Conservation (phyloP, 2,113 vertebrate species). For the Hemibagrus wyckioides region DNA sequence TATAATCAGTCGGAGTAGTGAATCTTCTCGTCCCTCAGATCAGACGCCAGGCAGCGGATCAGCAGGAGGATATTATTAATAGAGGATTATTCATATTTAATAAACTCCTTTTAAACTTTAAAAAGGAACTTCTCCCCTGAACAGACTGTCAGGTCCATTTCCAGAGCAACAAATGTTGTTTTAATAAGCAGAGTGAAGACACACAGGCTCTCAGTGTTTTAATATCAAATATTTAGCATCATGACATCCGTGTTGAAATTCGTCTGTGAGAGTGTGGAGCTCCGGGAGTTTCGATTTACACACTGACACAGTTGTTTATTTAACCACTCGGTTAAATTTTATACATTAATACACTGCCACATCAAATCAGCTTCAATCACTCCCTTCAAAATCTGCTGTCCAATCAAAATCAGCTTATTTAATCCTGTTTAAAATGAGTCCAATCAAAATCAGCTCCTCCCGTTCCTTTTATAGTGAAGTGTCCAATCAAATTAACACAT, state of each 20-base stretch:
- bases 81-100: slow-evolving; percentile 28
- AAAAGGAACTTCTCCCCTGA: slow-evolving; percentile 5
- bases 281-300: background rate
- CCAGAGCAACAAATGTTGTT: slow-evolving; percentile 15
- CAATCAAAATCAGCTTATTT: too few relatives aligned
- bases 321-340: background rate
- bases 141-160: background rate
- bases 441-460: too few relatives aligned
- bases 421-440: too few relatives aligned
- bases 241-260: background rate
- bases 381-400: too few relatives aligned
- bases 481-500: too few relatives aligned
- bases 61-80: slow-evolving; percentile 15
- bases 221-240: slow-evolving; percentile 17
- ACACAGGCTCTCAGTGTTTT: background rate
- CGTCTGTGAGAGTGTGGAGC: background rate
- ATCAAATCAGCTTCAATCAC: too few relatives aligned
- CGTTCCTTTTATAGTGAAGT: too few relatives aligned
- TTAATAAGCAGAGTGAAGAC: background rate
- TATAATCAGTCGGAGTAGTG: background rate
- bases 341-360: background rate
- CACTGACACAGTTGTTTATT: background rate
- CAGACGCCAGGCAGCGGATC: background rate
- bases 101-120: slow-evolving; percentile 8
- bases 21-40: background rate